Base-by-base conservation (phyloP, 1,140 invertebrate genomes). In the Drosophila serrata region DNA sequence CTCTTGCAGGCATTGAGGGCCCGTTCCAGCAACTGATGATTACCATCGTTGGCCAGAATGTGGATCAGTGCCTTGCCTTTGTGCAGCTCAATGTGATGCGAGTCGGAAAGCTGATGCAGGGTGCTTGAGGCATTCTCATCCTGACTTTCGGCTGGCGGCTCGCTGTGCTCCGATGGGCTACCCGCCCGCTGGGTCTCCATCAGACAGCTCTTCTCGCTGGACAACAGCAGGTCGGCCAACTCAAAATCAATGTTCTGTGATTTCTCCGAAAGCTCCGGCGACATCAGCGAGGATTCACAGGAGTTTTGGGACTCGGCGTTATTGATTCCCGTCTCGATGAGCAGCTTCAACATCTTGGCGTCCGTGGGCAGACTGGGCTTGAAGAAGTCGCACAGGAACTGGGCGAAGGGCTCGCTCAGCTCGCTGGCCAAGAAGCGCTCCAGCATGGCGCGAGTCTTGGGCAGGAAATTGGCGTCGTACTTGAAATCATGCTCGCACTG, bases 41-140 rank as follows among this genome's bases (percentile, higher is more conserved):
- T 95, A 24, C 96, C 96, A 91, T 97, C 96, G 55, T 96, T 96
- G 48, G 95, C 95, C n/a, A 96, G 93, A 51, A 95, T 95, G 90
- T 97, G 96, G 35, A 97, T 93, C 37, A 96, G 92, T 3, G 96
- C 96, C 77, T 95, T 94, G 65, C 96, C 95, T 81, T 93, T 93
- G 59, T 93, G 92, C 46, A 95, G 95, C 75, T 94, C 94, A 81
- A 94, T 93, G 35, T 94, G 92, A 67, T 93, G 91, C 4, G 86
- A 91, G 19, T 93, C 92, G 15, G 92, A 92, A 0, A 93, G 77
- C 48, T 92, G 92, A 57, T 92, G 91, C 29, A 92, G 19, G 2
- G 91, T 87, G 42, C 82, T 92, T 1, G 85, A 90, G 3, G 82
- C 90, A 49, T 92, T 92, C 40, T 92, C 91, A 24, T 92, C 92